These are phyloP conservation scores for Apis dorsata DNA, from an alignment of 1,140 invertebrate genomes.

Conservation along the genomic window DNA sequence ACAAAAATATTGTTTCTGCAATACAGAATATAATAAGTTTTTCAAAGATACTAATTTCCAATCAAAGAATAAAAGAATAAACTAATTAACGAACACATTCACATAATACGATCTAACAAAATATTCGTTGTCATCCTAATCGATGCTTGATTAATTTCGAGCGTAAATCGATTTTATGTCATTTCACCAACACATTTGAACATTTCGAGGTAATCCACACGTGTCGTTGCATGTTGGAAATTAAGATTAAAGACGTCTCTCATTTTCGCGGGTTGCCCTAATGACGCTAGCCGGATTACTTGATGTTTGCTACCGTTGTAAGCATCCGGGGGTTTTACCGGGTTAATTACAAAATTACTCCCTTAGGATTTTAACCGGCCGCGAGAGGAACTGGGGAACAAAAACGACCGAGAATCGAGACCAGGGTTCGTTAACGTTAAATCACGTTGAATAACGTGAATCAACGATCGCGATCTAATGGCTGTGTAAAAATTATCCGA, in stretches of 20 bases:
- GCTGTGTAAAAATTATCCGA: neutral
- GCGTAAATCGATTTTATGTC: neutral
- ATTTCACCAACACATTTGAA: neutral
- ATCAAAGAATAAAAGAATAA: no score
- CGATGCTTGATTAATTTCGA: neutral
- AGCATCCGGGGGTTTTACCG: conserved; percentile 18
- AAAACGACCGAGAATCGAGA: conserved; percentile 28
- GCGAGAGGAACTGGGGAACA: conserved; percentile 16
- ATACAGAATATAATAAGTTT: no score
- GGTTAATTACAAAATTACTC: conserved; percentile 66
- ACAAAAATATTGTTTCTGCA: no score
- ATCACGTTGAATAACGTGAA: conserved; percentile 46
- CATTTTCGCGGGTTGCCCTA: conserved; percentile 52
- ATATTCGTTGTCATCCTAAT: no score
- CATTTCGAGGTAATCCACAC: neutral
- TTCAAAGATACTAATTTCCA: no score
- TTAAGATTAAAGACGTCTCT: conserved; percentile 62
- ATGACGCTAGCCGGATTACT: conserved; percentile 55
- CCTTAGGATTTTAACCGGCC: conserved; percentile 59
- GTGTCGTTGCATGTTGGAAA: conserved; percentile 31
- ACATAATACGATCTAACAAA: no score
- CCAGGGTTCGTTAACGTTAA: conserved; percentile 55
- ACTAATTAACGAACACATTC: no score
- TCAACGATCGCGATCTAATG: conserved; percentile 17
- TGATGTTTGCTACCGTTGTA: conserved; percentile 57